Evolutionary conservation across 2,888 invertebrate genomes (phyloP).

Genomic region (Entomobrya multifasciata): DNA sequence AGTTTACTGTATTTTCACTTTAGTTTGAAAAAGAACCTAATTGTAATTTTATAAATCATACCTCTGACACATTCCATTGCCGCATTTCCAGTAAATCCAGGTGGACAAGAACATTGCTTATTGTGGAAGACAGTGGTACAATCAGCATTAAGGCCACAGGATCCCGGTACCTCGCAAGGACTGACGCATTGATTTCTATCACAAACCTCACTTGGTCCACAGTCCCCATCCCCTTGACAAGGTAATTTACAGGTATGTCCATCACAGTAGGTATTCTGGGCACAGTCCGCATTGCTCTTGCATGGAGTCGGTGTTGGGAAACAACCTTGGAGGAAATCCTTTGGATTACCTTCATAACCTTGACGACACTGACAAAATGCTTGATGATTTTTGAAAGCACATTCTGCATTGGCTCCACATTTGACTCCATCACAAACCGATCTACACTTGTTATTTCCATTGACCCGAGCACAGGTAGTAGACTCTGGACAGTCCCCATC

Average conservation of each 20-base stretch:
- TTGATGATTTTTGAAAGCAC: conserved; percentile 88
- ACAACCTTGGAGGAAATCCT: conserved; percentile 87
- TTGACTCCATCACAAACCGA: conserved; percentile 89
- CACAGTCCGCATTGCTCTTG: conserved; percentile 87
- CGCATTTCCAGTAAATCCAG: conserved; percentile 92
- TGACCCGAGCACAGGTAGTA: conserved; percentile 87
- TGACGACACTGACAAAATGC: conserved; percentile 88
- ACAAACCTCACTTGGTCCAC: conserved; percentile 89
- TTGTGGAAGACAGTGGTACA: conserved; percentile 88
- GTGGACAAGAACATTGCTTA: conserved; percentile 91
- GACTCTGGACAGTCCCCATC: conserved; percentile 90
- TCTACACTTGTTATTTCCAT: conserved; percentile 89
- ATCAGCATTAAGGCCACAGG: conserved; percentile 88
- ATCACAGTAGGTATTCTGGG: conserved; percentile 90
- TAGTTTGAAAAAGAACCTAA: not conserved
- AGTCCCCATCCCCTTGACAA: conserved; percentile 90
- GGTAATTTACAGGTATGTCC: conserved; percentile 90
- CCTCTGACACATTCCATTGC: conserved; percentile 92
- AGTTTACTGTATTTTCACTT: no score
- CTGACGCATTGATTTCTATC: conserved; percentile 90
- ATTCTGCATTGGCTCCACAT: conserved; percentile 93
- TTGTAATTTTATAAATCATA: conserved; percentile 81
- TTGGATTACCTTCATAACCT: conserved; percentile 90
- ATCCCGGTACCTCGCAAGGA: conserved; percentile 88
- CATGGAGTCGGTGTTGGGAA: conserved; percentile 88